These are phyloP conservation scores for Amblyjoppa proteus DNA, from an alignment of 2,888 invertebrate genomes.

Conservation along the genomic window DNA sequence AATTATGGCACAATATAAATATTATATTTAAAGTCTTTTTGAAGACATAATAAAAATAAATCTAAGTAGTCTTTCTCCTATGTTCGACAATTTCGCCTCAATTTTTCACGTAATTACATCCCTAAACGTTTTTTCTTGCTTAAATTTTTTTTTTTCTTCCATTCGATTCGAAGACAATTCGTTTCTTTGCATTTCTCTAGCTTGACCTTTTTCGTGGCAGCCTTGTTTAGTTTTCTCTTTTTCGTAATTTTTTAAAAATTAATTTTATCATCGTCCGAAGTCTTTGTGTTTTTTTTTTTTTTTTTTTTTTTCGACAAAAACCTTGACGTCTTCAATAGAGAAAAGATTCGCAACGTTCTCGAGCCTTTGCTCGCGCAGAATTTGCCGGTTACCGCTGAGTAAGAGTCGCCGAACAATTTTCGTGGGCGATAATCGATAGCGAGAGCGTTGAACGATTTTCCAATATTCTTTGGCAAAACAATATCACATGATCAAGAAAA, in stretches of 20 bases:
- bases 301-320: slow-evolving; percentile 55
- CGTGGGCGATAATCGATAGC: slow-evolving; percentile 58
- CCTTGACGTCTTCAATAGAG: slow-evolving; percentile 71
- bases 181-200: slow-evolving; percentile 53
- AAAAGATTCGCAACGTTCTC: slow-evolving; percentile 75
- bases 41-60: slow-evolving; percentile 85
- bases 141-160: slow-evolving; percentile 64
- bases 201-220: slow-evolving; percentile 58
- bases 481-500: slow-evolving; percentile 83
- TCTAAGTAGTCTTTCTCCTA: slow-evolving; percentile 84
- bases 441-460: slow-evolving; percentile 79
- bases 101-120: slow-evolving; percentile 76
- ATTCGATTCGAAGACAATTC: slow-evolving; percentile 69
- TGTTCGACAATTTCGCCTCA: slow-evolving; percentile 79
- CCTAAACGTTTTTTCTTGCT: slow-evolving; percentile 71
- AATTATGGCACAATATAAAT: slow-evolving; percentile 85
- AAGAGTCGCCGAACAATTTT: slow-evolving; percentile 57
- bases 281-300: slow-evolving; percentile 66
- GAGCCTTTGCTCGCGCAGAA: slow-evolving; percentile 56
- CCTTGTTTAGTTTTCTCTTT: slow-evolving; percentile 66
- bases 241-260: slow-evolving; percentile 71
- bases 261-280: slow-evolving; percentile 33
- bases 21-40: slow-evolving; percentile 84
- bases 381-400: slow-evolving; percentile 33
- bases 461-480: slow-evolving; percentile 85